Percentiles rank a stretch among this genome's conserved stretches.
phyloP scores from a whole-genome alignment of 2,888 invertebrate genomes.

The Acanthacorydalis orientalis region DNA sequence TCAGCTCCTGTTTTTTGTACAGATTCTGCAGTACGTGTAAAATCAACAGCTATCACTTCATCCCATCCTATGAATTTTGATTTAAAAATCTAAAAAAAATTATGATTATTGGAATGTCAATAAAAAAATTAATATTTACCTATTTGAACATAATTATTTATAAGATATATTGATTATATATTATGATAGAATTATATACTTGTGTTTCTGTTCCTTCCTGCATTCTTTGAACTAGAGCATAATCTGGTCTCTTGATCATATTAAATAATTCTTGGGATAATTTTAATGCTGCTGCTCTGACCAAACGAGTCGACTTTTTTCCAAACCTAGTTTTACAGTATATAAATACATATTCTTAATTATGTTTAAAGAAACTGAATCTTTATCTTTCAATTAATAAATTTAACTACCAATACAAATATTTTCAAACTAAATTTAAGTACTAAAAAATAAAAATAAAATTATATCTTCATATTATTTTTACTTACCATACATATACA shows the following conservation, averaged over 20 bases:
- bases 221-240: conserved; percentile 75
- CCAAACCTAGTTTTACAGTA: conserved; percentile 55
- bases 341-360: conserved; percentile 1
- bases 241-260: conserved; percentile 80
- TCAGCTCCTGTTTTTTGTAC: conserved; percentile 94
- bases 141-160: conserved; percentile 1
- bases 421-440: no score
- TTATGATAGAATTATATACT: conserved; percentile 24
- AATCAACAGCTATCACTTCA: conserved; percentile 97
- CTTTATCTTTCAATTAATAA: no score
- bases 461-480: background rate
- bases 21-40: conserved; percentile 93
- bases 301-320: conserved; percentile 87
- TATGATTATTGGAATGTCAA: background rate
- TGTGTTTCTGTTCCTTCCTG: conserved; percentile 85
- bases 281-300: conserved; percentile 90
- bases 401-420: no score
- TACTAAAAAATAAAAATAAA: no score
- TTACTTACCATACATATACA: conserved; percentile 78
- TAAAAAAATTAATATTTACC: conserved; percentile 1
- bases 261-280: conserved; percentile 90
- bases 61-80: conserved; percentile 97
- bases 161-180: conserved; percentile 3
- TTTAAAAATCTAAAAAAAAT: conserved; percentile 66
- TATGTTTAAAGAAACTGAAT: conserved; percentile 5